Conservation (phyloP, 92 coral and sea anemone species). For the Zoanthus gigantus region DNA sequence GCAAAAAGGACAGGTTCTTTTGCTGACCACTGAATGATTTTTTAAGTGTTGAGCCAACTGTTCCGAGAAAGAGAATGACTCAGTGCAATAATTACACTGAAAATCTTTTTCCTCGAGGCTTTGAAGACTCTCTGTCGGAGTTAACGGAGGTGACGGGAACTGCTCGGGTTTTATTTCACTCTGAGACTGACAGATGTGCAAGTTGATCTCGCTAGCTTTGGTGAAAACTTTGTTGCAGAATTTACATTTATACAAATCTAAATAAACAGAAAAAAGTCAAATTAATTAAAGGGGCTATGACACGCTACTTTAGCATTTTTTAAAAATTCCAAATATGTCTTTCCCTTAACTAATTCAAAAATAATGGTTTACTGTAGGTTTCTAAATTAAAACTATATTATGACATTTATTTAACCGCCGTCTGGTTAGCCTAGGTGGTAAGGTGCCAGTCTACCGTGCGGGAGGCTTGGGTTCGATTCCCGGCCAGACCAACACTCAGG, state of each 20-base stretch:
- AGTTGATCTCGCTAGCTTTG: neutral
- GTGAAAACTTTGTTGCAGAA: neutral
- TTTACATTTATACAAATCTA: constrained; percentile 32
- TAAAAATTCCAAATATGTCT: too few species aligned
- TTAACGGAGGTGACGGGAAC: neutral
- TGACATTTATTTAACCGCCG: too few species aligned
- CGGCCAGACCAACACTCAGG: too few species aligned
- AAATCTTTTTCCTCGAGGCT: neutral
- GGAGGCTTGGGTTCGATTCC: too few species aligned
- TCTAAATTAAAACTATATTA: too few species aligned
- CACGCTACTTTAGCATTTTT: too few species aligned
- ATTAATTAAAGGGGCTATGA: neutral
- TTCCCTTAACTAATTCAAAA: too few species aligned
- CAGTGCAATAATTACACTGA: constrained; percentile 1
- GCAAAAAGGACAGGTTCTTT: constrained; percentile 13
- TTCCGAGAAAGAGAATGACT: neutral
- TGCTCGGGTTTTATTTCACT: neutral
- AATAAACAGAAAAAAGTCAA: neutral
- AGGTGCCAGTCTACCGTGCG: too few species aligned
- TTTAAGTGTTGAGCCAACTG: neutral
- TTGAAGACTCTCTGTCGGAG: neutral
- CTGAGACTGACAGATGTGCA: constrained; percentile 18
- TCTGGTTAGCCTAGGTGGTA: too few species aligned
- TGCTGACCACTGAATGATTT: neutral
- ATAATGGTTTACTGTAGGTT: too few species aligned